Evolutionary conservation across 2,888 invertebrate species (phyloP), one percentile per base, ranked within the genome.

Genomic region (Andricus curvator): DNA sequence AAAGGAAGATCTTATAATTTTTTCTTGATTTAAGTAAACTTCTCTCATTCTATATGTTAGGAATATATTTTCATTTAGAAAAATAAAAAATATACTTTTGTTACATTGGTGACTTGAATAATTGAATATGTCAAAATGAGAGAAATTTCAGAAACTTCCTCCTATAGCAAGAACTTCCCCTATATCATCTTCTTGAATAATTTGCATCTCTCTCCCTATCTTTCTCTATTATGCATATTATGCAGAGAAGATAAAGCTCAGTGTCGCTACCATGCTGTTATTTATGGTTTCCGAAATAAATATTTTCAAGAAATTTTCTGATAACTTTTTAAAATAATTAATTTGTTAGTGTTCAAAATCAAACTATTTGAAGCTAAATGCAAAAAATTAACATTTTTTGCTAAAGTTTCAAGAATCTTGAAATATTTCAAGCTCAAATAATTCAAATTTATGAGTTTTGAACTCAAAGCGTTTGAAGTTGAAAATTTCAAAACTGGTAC

Each of bases 181-280:
- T 70, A 29, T 70, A 51, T 70, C 17, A 48, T 48, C 9, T 6
- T 8, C 48, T 17, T 48, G 70, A 70, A 25, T 51, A 29, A 70
- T 70, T 48, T 51, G 17, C 48, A 51, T 51, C 4, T 51, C 25
- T 48, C 25, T 22, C 25, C 15, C 2, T 51, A 25, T 48, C 48
- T 29, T 15, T 48, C 29, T 51, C 29, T 48, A 51, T 15, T 48
- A 70, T 51, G 68, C 48, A 68, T 48, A 68, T 48, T 48, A 44
- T 70, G 29, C 20, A 51, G 13, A 25, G 48, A 70, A 48, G 20
- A 70, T 48, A 51, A 70, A 70, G 25, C 70, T 11, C 51, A 51
- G 51, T 17, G 13, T 11, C 41, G 29, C 48, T 48, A 20, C 1
- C 17, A 13, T 51, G 25, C 29, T 20, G 15, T 9, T 29, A 44